Evolutionary conservation across 2,113 vertebrate species (phyloP), one percentile per base, ranked within the genome.

Genomic region (Antechinus flavipes): DNA sequence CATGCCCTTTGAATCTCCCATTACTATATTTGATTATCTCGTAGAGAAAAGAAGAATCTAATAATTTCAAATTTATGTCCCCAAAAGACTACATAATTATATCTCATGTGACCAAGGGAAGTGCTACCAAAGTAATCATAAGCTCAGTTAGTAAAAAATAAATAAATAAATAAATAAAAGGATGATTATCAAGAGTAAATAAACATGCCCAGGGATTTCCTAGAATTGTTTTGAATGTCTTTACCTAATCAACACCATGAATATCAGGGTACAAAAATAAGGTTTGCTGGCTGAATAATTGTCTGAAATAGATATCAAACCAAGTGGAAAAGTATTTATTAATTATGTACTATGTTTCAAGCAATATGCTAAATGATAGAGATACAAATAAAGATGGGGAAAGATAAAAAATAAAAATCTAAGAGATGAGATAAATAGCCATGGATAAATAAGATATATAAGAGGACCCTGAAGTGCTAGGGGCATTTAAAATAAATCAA

Each of bases 61-160:
- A 8, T 22, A 92, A 89, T 95, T 97, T 93, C 49, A 95, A 90
- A 95, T 76, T 6, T 96, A 19, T 92, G 22, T 52, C 35, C 14
- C n/a, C 89, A 91, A 1, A 93, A 94, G 25, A 50, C 12, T 94
- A 68, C 46, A 90, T 91, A 27, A 23, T 47, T 56, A 42, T 22
- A 93, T 56, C 12, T 8, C 0, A 26, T 93, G 55, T 91, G 35
- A 16, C 91, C 16, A 93, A 92, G 10, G 7, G 30, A 89, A n/a
- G 61, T 91, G 0, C 9, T 93, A 27, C 93, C 68, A 84, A 84
- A 84, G 68, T 84, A 84, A 23, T 84, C 68, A 84, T 84, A 42
- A 42, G 68, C n/a, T 84, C n/a, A 84, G 68, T 84, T 23, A 84
- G 19, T 91, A 14, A 55, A 93, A 12, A 90, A 42, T 42, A 42